Conservation (phyloP, 1,140 invertebrate genomes). For the Steinernema feltiae region DNA sequence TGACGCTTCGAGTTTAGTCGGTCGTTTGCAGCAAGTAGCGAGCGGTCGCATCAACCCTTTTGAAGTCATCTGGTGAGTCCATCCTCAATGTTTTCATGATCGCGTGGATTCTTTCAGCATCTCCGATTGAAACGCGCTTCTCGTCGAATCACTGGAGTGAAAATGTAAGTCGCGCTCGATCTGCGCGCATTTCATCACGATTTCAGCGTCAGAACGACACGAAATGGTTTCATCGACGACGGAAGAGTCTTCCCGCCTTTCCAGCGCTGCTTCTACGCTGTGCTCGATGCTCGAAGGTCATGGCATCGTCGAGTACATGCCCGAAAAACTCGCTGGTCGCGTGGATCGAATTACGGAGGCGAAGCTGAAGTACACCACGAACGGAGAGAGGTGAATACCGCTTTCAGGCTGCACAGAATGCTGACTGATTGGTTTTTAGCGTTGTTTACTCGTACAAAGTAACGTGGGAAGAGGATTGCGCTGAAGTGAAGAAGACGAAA, state of each 20-base stretch:
- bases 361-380: not conserved
- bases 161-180: too few species aligned
- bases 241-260: too few species aligned
- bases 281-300: not conserved
- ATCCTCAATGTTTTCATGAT: not conserved
- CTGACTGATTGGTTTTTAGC: not conserved
- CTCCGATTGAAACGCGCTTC: not conserved
- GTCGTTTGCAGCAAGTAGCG: not conserved
- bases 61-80: not conserved
- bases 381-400: not conserved
- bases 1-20: not conserved
- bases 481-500: too few species aligned
- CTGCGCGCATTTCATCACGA: too few species aligned
- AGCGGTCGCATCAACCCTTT: not conserved
- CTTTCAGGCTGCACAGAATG: not conserved
- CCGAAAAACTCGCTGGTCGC: not conserved
- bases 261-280: not conserved
- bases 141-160: too few species aligned
- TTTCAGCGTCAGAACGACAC: too few species aligned
- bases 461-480: not conserved
- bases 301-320: not conserved
- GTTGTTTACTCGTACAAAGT: not conserved
- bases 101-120: not conserved
- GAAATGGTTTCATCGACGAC: too few species aligned
- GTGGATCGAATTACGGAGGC: not conserved